Evolutionary conservation across 2,888 invertebrate genomes (phyloP), one percentile per base, ranked within the genome.

Genomic region (Apocheima hispidaria): DNA sequence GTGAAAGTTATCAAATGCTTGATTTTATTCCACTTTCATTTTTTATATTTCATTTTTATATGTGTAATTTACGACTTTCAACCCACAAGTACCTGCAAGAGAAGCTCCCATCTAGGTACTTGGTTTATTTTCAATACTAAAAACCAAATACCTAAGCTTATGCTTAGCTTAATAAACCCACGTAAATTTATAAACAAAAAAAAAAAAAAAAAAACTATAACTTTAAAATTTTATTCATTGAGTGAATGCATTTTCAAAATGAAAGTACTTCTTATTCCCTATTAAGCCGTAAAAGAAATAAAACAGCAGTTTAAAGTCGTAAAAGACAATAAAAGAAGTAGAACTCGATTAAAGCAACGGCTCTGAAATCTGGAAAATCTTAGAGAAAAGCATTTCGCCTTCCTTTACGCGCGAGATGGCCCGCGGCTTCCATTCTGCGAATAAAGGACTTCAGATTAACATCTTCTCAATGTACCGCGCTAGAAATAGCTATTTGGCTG

Each of bases 381-480:
- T n/a, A 30, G 38, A 54, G 46, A 41, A 51, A 59, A 50, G 16
- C 51, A 54, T 62, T 62, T 53, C 55, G 43, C 40, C 44, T 44
- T 60, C 26, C 55, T 43, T 57, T 48, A 18, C 33, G 58, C 58
- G 52, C 58, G 46, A 48, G 26, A 50, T 51, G 21, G 60, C 65
- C 54, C 57, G 53, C 60, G 60, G 66, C 60, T 28, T 49, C 60
- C 60, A 63, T 55, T 55, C 58, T 49, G 35, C 54, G 64, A 58
- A 66, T 63, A 66, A 66, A 66, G 61, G 59, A 54, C 60, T 60
- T 61, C 40, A 54, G 65, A 69, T 67, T 67, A 68, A 61, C 61
- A 70, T 69, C 58, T 64, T 58, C 55, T 63, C 64, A 57, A 64
- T 66, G 61, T 60, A 53, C 59, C 48, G 36, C 60, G 40, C 53